Base-by-base conservation (phyloP, 37 sponge, comb jelly and placozoan species). In the Diacarnus erythraeanus region DNA sequence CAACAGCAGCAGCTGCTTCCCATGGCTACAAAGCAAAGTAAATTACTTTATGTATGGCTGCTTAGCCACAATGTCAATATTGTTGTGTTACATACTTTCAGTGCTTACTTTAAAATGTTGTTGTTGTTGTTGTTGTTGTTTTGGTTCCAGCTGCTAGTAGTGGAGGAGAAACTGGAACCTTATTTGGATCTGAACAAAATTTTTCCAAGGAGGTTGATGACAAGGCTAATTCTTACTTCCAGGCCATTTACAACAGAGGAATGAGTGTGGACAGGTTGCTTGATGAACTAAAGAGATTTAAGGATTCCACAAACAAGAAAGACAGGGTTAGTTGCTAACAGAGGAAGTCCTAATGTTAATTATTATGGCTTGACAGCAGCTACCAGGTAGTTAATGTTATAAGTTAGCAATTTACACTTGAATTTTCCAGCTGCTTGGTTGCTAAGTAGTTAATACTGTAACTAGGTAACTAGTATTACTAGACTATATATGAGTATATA, bases 171-270 rank as follows among this genome's bases (percentile, higher is more conserved):
- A 73, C 63, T 40, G 74, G 73, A 0, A 12, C 75, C 27, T n/a
- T 59, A 38, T 73, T 71, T 29, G 73, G 72, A 15, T 30, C 69
- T 21, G 89, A 83, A 42, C 79, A 78, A 34, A 72, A 85, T 30
- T 91, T 91, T 59, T 85, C 93, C 78, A 90, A 88, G 63, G 96
- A 93, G 20, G 91, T 95, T 12, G 98, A 97, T 38, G 96, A 97
- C 56, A 93, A 95, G 36, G 98, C 98, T 25, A 97, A 97, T 83
- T 69, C 88, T 0, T 95, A 93, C 85, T 97, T 97, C 81, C 96
- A 84, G 59, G 88, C 88, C 54, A 88, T 88, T 40, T 88, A 88
- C 66, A 92, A 95, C 87, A 67, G 84, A 39, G 84, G 87, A 15
- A 91, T 98, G 87, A 84, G 86, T 47, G 89, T 98, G 30, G 91